Evolutionary conservation across 1,140 invertebrate species (phyloP), one percentile per base, ranked within the genome.

Genomic region (silkworm (Bombyx mori)): DNA sequence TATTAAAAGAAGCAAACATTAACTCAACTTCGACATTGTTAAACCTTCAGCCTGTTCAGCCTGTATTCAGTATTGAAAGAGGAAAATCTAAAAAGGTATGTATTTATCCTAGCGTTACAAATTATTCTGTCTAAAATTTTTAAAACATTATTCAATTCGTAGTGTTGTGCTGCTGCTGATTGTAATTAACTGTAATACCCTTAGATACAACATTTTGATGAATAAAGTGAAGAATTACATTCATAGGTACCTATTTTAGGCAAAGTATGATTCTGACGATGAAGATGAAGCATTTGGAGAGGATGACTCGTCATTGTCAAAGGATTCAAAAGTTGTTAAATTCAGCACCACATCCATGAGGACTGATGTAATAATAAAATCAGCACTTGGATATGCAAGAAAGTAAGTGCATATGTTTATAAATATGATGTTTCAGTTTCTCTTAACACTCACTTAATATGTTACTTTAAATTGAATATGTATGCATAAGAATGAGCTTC

Each of bases 341-440:
- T 77, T 89, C 43, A 90, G 75, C 60, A 84, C 93, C 12, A 86
- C 88, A 58, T 92, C 92, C 3, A 66, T 92, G 59, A 86, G 93
- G 59, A 80, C 92, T 3, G 93, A 95, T 88, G 69, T 79, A 1
- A 64, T 94, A 50, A 66, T 93, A 1, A 94, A 94, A 83, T 86
- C 88, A 54, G 91, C 89, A 9, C 75, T 94, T n/a, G 89, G 89
- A 48, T 86, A 93, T 55, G 88, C 92, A 42, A 90, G 93, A 75
- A 93, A 91, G 89, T 90, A 62, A 83, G 85, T 88, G 86, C 80
- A 68, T 57, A 10, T 55, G 54, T 47, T 45, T 48, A 46, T 55
- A 57, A 44, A 51, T 26, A 51, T 8, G 6, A 10, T 26, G 5
- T 3, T 51, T 51, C 8, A 26, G 7, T 51, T 51, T 18, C 6